Percentiles rank a stretch among this genome's conserved stretches.
Conservation (phyloP, 35 echinoderm and acorn worm species). For the Apostichopus parvimensis region DNA sequence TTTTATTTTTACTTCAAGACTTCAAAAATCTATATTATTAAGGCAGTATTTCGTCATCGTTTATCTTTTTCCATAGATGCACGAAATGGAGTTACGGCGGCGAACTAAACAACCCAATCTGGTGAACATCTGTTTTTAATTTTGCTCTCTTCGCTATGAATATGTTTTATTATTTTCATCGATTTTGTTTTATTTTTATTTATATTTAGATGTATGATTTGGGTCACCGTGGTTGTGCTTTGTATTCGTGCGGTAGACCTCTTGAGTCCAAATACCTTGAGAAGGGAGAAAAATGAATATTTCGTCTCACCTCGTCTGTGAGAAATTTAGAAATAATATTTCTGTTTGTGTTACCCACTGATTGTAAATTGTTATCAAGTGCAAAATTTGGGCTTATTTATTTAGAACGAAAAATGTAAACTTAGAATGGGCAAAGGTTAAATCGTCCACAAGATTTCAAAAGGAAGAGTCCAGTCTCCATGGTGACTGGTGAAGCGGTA, state of each 20-base stretch:
- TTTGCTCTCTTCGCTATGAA: neutral
- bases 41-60: neutral
- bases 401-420: neutral
- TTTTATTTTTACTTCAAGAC: neutral
- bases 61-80: neutral
- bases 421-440: neutral
- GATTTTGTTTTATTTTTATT: neutral
- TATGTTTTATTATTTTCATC: neutral
- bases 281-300: too few species aligned
- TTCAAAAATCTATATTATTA: slow-evolving; percentile 12
- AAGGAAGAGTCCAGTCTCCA: too few species aligned
- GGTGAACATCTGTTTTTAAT: neutral
- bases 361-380: too few species aligned
- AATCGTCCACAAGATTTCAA: neutral
- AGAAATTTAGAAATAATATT: too few species aligned
- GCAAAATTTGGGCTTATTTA: too few species aligned
- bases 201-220: too few species aligned
- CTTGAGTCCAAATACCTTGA: too few species aligned
- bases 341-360: too few species aligned
- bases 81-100: slow-evolving; percentile 8
- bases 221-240: too few species aligned
- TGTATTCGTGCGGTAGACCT: too few species aligned
- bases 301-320: too few species aligned
- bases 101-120: slow-evolving; percentile 1
- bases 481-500: too few species aligned